phyloP scores from a whole-genome alignment of 2,113 vertebrate species.

The Ceuthmochares aereus region DNA sequence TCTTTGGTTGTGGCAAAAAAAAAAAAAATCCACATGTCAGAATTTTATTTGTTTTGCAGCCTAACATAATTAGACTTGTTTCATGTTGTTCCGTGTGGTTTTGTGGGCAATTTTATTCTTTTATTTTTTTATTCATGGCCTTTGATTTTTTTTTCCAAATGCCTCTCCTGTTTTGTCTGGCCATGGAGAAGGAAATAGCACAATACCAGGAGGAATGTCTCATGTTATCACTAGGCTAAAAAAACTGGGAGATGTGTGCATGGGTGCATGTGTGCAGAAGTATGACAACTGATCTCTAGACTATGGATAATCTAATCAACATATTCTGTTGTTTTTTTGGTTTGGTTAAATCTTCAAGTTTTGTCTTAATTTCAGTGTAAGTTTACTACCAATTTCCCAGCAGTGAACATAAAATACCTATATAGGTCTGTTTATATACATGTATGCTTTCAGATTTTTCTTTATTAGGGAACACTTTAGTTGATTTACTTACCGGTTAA shows the following conservation, averaged over 20 bases:
- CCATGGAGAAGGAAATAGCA: neutral
- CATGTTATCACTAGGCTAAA: neutral
- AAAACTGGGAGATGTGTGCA: neutral
- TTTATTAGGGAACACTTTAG: neutral
- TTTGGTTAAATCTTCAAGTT: neutral
- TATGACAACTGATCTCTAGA: neutral
- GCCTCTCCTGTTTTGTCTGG: neutral
- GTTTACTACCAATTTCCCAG: neutral
- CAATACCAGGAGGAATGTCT: neutral
- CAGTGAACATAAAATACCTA: neutral
- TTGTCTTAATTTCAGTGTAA: neutral
- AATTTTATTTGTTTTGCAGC: neutral
- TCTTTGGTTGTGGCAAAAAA: neutral
- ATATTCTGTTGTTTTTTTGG: neutral
- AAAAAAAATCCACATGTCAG: neutral
- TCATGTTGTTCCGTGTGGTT: neutral
- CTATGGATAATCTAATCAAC: neutral
- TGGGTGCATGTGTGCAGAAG: neutral
- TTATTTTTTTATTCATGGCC: neutral
- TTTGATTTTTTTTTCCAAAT: neutral
- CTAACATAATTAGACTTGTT: neutral
- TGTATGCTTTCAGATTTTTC: neutral
- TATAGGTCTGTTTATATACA: neutral
- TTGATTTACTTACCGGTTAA: neutral
- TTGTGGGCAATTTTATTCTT: neutral